phyloP scores from a whole-genome alignment of 2,888 invertebrate species.

The Noctuana brunneofusca region DNA sequence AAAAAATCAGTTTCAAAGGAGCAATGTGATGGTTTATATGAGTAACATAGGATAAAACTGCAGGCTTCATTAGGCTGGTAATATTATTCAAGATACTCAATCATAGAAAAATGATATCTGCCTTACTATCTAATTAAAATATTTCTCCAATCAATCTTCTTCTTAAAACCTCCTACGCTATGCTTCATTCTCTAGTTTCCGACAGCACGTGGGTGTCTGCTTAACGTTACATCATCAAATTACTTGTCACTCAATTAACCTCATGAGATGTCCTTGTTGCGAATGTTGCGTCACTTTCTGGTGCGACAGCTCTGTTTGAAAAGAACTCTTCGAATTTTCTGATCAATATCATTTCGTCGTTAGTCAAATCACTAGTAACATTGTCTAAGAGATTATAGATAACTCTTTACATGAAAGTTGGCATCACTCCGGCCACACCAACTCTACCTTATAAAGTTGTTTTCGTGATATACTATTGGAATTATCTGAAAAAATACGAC shows the following conservation, averaged over 20 bases:
- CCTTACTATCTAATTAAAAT: constrained; percentile 1
- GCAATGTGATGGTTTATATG: too few species aligned
- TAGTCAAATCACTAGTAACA: too few species aligned
- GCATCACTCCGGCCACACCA: too few species aligned
- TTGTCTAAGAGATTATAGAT: too few species aligned
- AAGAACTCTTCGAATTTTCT: background rate
- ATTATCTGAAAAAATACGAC: background rate
- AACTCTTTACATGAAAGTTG: too few species aligned
- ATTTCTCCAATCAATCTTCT: constrained; percentile 3
- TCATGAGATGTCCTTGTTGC: constrained; percentile 1
- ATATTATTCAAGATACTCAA: background rate
- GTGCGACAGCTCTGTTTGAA: background rate
- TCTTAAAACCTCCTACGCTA: background rate
- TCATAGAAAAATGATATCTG: background rate
- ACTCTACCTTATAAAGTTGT: background rate
- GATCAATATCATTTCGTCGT: too few species aligned
- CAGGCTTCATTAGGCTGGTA: too few species aligned
- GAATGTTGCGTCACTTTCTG: constrained; percentile 7
- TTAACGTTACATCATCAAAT: background rate
- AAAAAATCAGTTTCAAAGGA: too few species aligned
- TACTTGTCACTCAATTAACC: constrained; percentile 11
- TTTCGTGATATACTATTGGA: background rate
- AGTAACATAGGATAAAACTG: too few species aligned
- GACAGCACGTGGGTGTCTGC: constrained; percentile 4
- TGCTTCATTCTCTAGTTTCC: background rate